Percentiles rank a stretch among this genome's conserved stretches.
Conservation (phyloP, 2,888 invertebrate genomes). For the Acronicta aceris region DNA sequence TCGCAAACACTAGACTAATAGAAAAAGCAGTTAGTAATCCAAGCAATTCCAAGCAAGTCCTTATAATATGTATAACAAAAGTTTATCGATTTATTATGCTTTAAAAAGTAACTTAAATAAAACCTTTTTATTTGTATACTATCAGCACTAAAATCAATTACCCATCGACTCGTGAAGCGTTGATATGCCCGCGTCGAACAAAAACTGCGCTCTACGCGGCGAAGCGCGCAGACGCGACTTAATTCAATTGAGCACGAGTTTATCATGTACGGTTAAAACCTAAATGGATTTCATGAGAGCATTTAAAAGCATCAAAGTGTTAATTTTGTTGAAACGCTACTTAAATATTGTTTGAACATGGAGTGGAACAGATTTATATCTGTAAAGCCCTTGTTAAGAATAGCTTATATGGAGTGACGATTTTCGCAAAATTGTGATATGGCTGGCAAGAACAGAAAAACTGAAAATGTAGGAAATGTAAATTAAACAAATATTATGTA, state of each 20-base stretch:
- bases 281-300: conserved; percentile 52
- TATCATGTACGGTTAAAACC: conserved; percentile 51
- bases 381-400: conserved; percentile 4
- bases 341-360: conserved; percentile 31
- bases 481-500: no score
- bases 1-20: no score
- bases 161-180: conserved; percentile 28
- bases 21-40: no score
- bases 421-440: neutral
- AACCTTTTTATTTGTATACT: conserved; percentile 14
- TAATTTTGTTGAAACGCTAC: conserved; percentile 45
- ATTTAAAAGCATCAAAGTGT: conserved; percentile 50
- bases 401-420: neutral
- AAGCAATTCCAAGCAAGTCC: no score
- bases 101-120: conserved; percentile 1
- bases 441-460: no score
- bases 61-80: no score
- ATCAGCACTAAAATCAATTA: conserved; percentile 31
- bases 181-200: conserved; percentile 34
- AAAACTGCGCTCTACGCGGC: conserved; percentile 35
- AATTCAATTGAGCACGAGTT: conserved; percentile 58
- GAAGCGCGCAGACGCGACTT: conserved; percentile 43
- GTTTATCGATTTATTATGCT: no score
- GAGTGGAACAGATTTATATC: neutral
- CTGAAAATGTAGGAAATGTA: no score